Conservation (phyloP, 1,140 invertebrate species). For the Notospermus geniculatus region DNA sequence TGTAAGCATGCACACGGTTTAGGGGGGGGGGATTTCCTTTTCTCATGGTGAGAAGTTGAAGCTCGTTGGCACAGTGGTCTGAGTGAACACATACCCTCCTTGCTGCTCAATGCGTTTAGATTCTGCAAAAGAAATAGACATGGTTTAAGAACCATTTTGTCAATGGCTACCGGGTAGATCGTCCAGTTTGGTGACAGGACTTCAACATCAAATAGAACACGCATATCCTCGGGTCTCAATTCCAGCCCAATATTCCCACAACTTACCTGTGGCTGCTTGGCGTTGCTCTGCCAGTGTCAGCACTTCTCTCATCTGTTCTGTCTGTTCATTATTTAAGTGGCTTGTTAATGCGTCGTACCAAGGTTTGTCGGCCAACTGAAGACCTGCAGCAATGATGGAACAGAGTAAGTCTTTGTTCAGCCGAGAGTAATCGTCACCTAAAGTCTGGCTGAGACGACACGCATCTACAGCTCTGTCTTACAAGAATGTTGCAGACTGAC, state of each 20-base stretch:
- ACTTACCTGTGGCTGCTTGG: constrained; percentile 77
- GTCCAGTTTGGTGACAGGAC: neutral
- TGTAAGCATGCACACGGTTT: too few relatives aligned
- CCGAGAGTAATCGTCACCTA: neutral
- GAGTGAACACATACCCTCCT: constrained; percentile 85
- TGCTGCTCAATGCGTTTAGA: constrained; percentile 90
- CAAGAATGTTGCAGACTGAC: neutral
- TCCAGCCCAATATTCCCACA: neutral
- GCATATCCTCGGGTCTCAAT: neutral
- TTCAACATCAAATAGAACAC: neutral
- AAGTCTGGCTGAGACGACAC: neutral
- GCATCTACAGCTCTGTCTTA: constrained; percentile 5
- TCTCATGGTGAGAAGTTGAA: constrained; percentile 69
- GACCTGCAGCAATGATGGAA: constrained; percentile 58
- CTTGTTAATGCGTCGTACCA: constrained; percentile 82
- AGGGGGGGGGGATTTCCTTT: too few relatives aligned
- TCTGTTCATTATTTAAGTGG: constrained; percentile 77
- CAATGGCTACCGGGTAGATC: neutral
- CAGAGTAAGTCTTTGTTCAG: constrained; percentile 31
- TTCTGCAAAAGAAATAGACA: constrained; percentile 56
- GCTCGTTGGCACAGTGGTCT: constrained; percentile 75
- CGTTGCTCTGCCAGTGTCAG: constrained; percentile 88
- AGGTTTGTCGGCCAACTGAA: constrained; percentile 74
- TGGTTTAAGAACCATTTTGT: neutral
- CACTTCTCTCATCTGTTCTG: constrained; percentile 82